Base-by-base conservation (phyloP, 2,888 invertebrate species). In the Rhimphoctona megacephalus region DNA sequence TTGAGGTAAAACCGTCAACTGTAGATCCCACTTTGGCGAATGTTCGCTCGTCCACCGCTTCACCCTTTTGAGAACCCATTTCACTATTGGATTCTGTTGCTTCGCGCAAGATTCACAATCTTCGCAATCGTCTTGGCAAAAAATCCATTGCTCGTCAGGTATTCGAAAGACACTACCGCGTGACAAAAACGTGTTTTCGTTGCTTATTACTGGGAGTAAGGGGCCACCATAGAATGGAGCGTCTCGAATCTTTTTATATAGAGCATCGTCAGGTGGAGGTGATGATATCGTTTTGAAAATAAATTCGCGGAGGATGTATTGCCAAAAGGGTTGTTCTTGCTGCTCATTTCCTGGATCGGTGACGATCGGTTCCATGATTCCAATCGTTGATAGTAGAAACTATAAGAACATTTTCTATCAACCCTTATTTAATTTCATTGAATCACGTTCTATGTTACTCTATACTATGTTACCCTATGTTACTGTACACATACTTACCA, bases 241-340 rank as follows among this genome's bases (percentile, higher is more conserved):
- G 19, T 90, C 89, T 5, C 91, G 77, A 14, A 92, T 82, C 22
- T 89, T 89, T 72, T 88, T 91, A 83, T 92, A 90, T 5, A 92
- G 87, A 9, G 81, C 79, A 54, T 89, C 88, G 83, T 91, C 90
- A 7, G 88, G 46, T 5, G 89, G 87, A 1, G 88, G 66, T 2
- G 90, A 90, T 0, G 91, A 92, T 78, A 93, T 89, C 8, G 92
- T 93, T 85, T 90, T 91, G 87, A 92, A 92, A 70, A 93, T 89
- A 64, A 90, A 90, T 66, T 93, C 93, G 0, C 91, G 90, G 8
- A 93, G 90, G 6, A 92, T 83, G 72, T 90, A 85, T 77, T 92
- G 92, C 92, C 92, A 92, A 77, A 90, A 83, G 6, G 88, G 85
- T 46, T 89, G 81, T 19, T 85, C 81, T 11, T 64, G 69, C 14